Evolutionary conservation across 1,140 invertebrate genomes (phyloP).

Genomic region (Phenacoccus solenopsis): DNA sequence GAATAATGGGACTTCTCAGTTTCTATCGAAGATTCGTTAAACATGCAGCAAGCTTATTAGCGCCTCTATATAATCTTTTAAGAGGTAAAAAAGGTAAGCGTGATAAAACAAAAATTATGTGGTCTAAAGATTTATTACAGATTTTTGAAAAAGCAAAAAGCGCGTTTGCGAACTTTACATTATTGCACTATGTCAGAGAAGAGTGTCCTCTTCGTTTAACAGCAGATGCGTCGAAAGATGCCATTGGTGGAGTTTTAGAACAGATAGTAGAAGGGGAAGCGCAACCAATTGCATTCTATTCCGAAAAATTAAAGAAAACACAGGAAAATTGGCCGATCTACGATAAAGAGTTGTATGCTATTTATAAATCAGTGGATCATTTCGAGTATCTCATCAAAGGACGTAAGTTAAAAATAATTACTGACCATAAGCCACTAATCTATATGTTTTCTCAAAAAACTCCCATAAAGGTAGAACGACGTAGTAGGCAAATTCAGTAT

Average conservation of each 20-base stretch:
- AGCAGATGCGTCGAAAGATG: neutral
- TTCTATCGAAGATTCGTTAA: conserved; percentile 33
- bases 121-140: conserved; percentile 30
- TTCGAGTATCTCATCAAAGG: neutral
- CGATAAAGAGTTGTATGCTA: conserved; percentile 36
- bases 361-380: conserved; percentile 32
- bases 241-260: neutral
- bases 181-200: neutral
- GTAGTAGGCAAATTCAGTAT: neutral
- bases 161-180: neutral
- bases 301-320: conserved; percentile 30
- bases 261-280: neutral
- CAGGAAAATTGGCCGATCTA: conserved; percentile 33
- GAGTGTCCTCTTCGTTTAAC: neutral
- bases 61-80: conserved; percentile 30
- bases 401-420: neutral
- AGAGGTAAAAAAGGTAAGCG: neutral
- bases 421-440: neutral
- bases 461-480: neutral
- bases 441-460: neutral
- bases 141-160: conserved; percentile 20
- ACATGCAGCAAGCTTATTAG: conserved; percentile 28
- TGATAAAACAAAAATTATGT: conserved; percentile 29
- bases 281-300: conserved; percentile 34
- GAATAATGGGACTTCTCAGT: conserved; percentile 30